Evolutionary conservation across 2,797 vertebrate genomes (phyloP), one percentile per base, ranked within the genome.

Genomic region (Rhadinocentrus ornatus): DNA sequence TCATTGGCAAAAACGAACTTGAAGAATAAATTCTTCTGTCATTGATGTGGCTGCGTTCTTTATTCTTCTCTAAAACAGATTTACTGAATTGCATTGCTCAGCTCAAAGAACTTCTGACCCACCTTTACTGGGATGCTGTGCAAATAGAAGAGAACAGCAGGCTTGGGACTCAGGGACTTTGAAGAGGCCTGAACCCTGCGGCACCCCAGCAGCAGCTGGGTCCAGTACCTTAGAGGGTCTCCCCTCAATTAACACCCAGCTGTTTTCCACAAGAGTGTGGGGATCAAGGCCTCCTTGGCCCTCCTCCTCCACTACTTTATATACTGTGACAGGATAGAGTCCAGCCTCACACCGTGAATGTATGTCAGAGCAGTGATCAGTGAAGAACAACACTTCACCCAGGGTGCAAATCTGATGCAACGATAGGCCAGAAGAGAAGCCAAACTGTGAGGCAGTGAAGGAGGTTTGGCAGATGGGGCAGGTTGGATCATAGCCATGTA

Each of bases 181-280:
- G 48, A 80, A 52, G 64, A 80, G 83, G 74, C 72, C 75, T 88
- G 84, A 86, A 86, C 81, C 82, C 69, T 71, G 74, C 57, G 39
- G 72, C 76, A 74, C 65, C 69, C 59, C 69, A 57, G 74, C 77
- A 86, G 74, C 69, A 75, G 79, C 80, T 53, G 56, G 75, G 86
- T 77, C 82, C 87, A 70, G 74, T 62, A 67, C 83, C 86, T 77
- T 77, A 0, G 71, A 87, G 86, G 72, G 75, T 84, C 87, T 91
- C 81, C 60, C 77, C 74, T 84, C 91, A 92, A 89, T 93, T 89
- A 90, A 81, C 81, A 88, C 86, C 89, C 91, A 92, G 88, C 89
- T 92, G 91, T 89, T 93, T 86, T 52, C 63, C 70, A 77, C 78
- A 77, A 69, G 68, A 72, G 66, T 41, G 71, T 69, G 48, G 73